Evolutionary conservation across 2,888 invertebrate species (phyloP).

Genomic region (Abrostola tripartita): DNA sequence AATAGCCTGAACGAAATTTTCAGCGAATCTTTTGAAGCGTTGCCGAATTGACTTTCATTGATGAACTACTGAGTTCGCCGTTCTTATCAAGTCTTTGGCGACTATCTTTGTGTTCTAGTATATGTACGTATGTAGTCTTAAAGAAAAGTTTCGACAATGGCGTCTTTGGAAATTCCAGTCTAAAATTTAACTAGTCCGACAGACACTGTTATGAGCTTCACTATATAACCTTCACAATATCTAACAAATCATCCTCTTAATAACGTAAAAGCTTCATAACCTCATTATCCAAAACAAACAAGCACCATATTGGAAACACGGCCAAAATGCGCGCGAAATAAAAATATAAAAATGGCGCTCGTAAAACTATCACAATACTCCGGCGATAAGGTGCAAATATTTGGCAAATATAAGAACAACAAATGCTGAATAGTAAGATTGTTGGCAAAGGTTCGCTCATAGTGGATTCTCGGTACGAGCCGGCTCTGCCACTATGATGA

Average conservation of each 20-base stretch:
- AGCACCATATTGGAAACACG: constrained; percentile 65
- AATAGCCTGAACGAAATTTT: constrained; percentile 52
- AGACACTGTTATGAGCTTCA: constrained; percentile 2
- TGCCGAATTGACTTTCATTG: neutral
- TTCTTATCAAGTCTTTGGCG: too few relatives aligned
- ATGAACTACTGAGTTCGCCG: neutral
- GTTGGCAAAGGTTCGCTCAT: constrained; percentile 75
- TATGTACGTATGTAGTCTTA: too few relatives aligned
- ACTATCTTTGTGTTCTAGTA: too few relatives aligned
- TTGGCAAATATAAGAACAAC: constrained; percentile 83
- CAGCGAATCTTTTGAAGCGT: constrained; percentile 20
- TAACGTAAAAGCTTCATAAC: constrained; percentile 52
- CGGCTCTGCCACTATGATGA: constrained; percentile 60
- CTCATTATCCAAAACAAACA: constrained; percentile 63
- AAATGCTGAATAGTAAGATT: constrained; percentile 79
- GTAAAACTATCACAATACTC: constrained; percentile 77
- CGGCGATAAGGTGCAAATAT: constrained; percentile 80
- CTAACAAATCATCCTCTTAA: constrained; percentile 47
- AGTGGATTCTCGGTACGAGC: constrained; percentile 63
- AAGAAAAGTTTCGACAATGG: neutral
- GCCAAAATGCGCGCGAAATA: constrained; percentile 69
- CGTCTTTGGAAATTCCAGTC: neutral
- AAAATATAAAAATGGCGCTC: constrained; percentile 71
- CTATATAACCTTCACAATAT: constrained; percentile 23
- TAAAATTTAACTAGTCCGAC: neutral